Base-by-base conservation (phyloP, 1,140 invertebrate genomes). In the Elymnias hypermnestra region DNA sequence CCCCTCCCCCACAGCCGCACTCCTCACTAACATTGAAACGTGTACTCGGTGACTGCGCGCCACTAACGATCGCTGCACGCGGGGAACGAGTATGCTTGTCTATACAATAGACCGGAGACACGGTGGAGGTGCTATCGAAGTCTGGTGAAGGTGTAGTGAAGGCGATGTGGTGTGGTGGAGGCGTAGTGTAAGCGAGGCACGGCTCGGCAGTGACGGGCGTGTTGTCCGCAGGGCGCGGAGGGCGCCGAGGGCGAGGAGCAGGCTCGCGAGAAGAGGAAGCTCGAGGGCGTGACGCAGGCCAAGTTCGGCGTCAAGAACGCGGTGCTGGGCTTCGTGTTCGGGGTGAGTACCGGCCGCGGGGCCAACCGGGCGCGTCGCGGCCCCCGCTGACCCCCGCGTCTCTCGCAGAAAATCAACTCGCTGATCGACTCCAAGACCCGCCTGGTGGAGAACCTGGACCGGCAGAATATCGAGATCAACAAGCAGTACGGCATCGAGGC, bases 291-390 rank as follows among this genome's bases (percentile, higher is more conserved):
- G 42, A 90, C 90, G 48, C 75, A 91, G 58, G 87, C 90, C 53
- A 92, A 91, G 66, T 90, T 91, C 52, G 92, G 91, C 56, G 88
- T 91, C 51, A 91, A 92, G 65, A 93, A 93, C 72, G 92, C 92
- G 5, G 86, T 94, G 37, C 85, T 94, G 54, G 92, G 92, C 69
- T 93, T 93, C 75, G 92, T 94, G 0, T 94, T 94, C 67, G 91
- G 92, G 72, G 93, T 94, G 89, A 93, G 90, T 91, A 85, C 3
- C 47, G n/a, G 9, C 3, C 9, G 7, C 31, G 8, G 8, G 31
- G 3, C 2, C 7, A 1, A 8, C 7, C 0, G 15, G 5, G 13
- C 3, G 31, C 0, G 14, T n/a, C 1, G 14, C 2, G 5, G 13
- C 1, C 6, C 3, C 5, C 3, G 4, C 1, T 17, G 15, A 18